phyloP scores from a whole-genome alignment of 2,113 vertebrate species.

The Ceuthmochares aereus region DNA sequence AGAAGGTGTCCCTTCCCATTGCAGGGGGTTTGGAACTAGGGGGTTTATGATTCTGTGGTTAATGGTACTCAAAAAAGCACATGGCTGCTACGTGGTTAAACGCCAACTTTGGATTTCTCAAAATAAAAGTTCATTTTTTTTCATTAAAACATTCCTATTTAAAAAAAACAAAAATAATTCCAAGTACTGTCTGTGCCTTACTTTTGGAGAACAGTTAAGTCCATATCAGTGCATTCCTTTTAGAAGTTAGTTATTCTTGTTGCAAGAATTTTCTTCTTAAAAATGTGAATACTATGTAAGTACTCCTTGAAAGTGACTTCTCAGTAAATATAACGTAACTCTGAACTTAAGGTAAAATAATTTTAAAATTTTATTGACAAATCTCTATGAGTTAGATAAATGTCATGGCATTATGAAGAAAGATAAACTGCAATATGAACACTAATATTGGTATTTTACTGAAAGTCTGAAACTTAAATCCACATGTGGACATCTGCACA shows the following conservation, averaged over 20 bases:
- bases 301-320: background rate
- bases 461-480: background rate
- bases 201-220: background rate
- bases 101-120: background rate
- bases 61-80: background rate
- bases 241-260: background rate
- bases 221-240: background rate
- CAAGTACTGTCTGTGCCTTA: background rate
- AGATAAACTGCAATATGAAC: background rate
- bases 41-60: too few species aligned
- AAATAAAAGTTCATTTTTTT: background rate
- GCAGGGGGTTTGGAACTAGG: too few species aligned
- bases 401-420: background rate
- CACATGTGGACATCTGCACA: background rate
- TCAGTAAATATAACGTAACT: background rate
- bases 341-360: background rate
- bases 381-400: background rate
- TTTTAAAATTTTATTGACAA: background rate
- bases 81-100: background rate
- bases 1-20: too few species aligned
- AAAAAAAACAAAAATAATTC: background rate
- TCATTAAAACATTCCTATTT: background rate
- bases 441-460: background rate
- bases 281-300: background rate
- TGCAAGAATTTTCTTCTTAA: background rate